Conservation (phyloP, 2,113 vertebrate species). For the Eulemur macaco region DNA sequence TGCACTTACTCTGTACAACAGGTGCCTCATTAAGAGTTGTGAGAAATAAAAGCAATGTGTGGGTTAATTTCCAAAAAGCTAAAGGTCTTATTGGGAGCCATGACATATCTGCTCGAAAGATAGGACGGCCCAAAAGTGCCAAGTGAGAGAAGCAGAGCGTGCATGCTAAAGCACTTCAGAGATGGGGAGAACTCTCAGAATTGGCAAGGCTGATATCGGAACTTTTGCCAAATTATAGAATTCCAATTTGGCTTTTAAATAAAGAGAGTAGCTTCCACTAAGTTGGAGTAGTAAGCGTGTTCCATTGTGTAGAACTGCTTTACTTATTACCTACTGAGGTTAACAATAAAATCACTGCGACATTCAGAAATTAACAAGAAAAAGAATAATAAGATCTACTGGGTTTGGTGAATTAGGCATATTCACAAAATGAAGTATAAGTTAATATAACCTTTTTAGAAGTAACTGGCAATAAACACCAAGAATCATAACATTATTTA, state of each 20-base stretch:
- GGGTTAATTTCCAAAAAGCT: neutral
- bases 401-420: neutral
- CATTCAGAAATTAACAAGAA: neutral
- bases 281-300: neutral
- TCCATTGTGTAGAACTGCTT: neutral
- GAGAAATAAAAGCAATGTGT: neutral
- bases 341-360: neutral
- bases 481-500: neutral
- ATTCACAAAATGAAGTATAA: neutral
- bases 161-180: neutral
- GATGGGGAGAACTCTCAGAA: neutral
- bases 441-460: neutral
- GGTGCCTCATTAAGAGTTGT: neutral
- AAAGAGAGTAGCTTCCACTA: neutral
- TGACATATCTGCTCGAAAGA: neutral
- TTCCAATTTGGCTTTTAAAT: neutral
- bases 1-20: neutral
- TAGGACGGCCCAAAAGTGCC: neutral
- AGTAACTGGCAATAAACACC: neutral
- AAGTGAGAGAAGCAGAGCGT: neutral
- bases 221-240: neutral
- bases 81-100: neutral
- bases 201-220: neutral
- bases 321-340: neutral
- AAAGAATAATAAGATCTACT: neutral